Percentiles rank a stretch among this genome's conserved stretches.
These are phyloP conservation scores for Otus sunia DNA, from an alignment of 2,113 vertebrate species.

Conservation along the genomic window DNA sequence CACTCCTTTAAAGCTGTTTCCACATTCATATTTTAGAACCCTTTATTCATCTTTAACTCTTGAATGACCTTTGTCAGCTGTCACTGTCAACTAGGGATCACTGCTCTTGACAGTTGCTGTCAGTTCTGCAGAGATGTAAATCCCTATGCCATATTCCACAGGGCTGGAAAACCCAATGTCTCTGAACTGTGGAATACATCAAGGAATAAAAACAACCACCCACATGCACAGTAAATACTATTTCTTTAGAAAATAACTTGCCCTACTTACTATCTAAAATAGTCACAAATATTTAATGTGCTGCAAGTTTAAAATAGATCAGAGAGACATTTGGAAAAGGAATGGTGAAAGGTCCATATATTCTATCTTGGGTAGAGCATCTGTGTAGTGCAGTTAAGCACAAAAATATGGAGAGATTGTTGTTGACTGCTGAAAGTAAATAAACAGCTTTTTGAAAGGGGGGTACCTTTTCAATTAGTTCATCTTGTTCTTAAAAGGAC, in stretches of 20 bases:
- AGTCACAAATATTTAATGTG: conserved; percentile 42
- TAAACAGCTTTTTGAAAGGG: background rate
- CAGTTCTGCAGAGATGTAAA: background rate
- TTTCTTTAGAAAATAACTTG: conserved; percentile 35
- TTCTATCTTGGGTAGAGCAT: background rate
- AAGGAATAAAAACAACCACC: background rate
- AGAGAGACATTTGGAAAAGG: background rate
- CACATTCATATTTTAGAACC: background rate
- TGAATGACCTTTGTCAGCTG: conserved; percentile 16
- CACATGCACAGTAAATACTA: background rate
- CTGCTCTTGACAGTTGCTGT: background rate
- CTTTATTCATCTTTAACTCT: conserved; percentile 11
- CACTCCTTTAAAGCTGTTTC: background rate
- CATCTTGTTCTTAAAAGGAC: background rate
- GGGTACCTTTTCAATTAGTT: background rate
- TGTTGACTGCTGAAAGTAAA: background rate
- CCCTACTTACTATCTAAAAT: conserved; percentile 32
- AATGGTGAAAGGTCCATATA: background rate
- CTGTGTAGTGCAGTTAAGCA: background rate
- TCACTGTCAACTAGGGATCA: background rate
- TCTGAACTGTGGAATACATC: background rate
- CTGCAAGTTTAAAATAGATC: background rate
- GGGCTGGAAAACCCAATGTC: background rate
- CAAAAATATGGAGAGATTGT: background rate
- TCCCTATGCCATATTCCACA: background rate